Base-by-base conservation (phyloP, 2,888 invertebrate genomes). In the Agrochola litura region DNA sequence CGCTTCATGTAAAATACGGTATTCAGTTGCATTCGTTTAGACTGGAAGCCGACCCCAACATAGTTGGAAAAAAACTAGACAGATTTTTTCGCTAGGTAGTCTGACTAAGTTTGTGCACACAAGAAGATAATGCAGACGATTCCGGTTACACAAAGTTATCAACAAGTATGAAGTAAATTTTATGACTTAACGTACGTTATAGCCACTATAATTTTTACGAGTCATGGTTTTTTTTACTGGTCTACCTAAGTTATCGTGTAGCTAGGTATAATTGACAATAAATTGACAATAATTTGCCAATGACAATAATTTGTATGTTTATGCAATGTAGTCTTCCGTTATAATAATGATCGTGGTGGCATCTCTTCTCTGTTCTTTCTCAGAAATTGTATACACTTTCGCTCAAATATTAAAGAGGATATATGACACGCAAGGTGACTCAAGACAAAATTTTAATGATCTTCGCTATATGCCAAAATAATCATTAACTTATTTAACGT, bases 341-440 rank as follows among this genome's bases (percentile, higher is more conserved):
- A 68, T 30, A 30, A 25, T 61, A 5, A 63, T 68, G 19, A 61
- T 56, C 61, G 63, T 60, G 19, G 72, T 30, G 37, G 30, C 58
- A 70, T 66, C 49, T 61, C 70, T 41, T 41, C n/a, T 1, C 61
- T 43, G 19, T 46, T 60, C 1, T 37, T 83, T 86, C 79, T 43
- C 79, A 86, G 65, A 49, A 72, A 65, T 72, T 66, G 37, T 83
- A n/a, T 41, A 83, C 83, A 86, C 83, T 83, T 83, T 83, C 86
- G 73, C 78, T 74, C 4, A 54, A 68, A 58, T 67, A 80, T 43
- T 68, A 72, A 49, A 63, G 19, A 56, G 46, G 63, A 64, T 43
- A 1, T 8, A 67, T 49, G 58, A 60, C 64, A 61, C 76, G 60
- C 68, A 54, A 52, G 22, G n/a, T 61, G 56, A 54, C 60, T 76